phyloP scores from a whole-genome alignment of 2,113 vertebrate species.

The Clarias magur region DNA sequence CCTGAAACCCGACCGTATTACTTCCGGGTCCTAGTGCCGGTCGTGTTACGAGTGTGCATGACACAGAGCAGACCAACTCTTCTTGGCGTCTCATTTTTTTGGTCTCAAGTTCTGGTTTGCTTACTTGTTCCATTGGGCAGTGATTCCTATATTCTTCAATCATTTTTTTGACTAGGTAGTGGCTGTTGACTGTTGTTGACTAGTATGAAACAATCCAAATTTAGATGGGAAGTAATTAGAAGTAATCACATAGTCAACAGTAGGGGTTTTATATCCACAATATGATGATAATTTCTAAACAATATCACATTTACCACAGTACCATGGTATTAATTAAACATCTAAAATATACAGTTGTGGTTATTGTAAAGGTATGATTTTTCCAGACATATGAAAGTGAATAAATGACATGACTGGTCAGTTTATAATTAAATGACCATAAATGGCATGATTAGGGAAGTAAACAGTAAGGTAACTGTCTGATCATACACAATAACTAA shows the following conservation, averaged over 20 bases:
- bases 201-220: not conserved
- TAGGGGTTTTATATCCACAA: not conserved
- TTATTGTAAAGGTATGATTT: not conserved
- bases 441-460: not conserved
- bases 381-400: not conserved
- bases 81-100: not conserved
- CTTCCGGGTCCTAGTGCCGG: no score
- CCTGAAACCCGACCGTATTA: no score
- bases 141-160: not conserved
- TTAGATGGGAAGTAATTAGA: not conserved
- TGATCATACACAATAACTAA: not conserved
- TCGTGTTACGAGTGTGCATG: no score
- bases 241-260: not conserved
- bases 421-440: not conserved
- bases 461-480: not conserved
- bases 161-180: not conserved
- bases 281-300: not conserved
- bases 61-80: not conserved
- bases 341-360: not conserved
- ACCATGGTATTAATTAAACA: not conserved
- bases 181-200: not conserved
- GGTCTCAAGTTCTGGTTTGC: not conserved
- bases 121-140: not conserved
- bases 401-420: not conserved
- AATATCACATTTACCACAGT: not conserved